A percentile compares a stretch with the other conserved stretches of the same genome.
These are phyloP conservation scores for silkworm (Bombyx mori) DNA, from an alignment of 1,140 invertebrate species.

Conservation along the genomic window ASM3026992v2 NC_085110.1:5764001-5764500, in stretches of 20 bases:
- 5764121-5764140: constrained; percentile 60
- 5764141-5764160: constrained; percentile 51
- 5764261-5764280: constrained; percentile 55
- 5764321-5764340: constrained; percentile 74
- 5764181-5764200: constrained; percentile 62
- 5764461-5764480: constrained; percentile 41
- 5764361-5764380: constrained; percentile 79
- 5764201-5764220: constrained; percentile 36
- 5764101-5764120: too few relatives aligned
- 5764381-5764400: constrained; percentile 79
- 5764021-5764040: constrained; percentile 20
- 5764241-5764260: constrained; percentile 56
- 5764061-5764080: too few relatives aligned
- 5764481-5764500: constrained; percentile 82
- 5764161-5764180: constrained; percentile 26
- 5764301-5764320: constrained; percentile 56
- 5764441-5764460: constrained; percentile 58
- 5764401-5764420: constrained; percentile 78
- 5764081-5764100: too few relatives aligned
- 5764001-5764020: constrained; percentile 14
- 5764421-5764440: constrained; percentile 58
- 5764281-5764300: constrained; percentile 60
- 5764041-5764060: too few relatives aligned
- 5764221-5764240: constrained; percentile 59
- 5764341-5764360: constrained; percentile 84